Percentiles rank a stretch among this genome's conserved stretches.
These are phyloP conservation scores for Zaprionus africanus DNA, from an alignment of 1,140 invertebrate genomes.

Conservation along the genomic window DNA sequence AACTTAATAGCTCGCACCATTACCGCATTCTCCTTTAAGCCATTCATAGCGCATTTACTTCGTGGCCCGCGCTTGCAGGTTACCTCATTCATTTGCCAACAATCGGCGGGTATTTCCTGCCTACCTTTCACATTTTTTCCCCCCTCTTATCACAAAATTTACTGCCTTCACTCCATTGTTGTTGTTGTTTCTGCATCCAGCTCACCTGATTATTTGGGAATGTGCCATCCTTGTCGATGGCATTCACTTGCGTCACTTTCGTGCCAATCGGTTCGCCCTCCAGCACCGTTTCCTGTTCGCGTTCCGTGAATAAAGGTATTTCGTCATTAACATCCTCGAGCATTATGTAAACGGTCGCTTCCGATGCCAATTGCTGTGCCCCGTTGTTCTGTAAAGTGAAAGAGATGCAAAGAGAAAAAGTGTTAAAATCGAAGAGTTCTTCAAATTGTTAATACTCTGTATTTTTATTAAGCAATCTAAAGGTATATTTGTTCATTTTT, in stretches of 20 bases:
- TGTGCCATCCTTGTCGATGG: slow-evolving; percentile 98
- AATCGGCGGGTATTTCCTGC: slow-evolving; percentile 64
- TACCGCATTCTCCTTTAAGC: not conserved
- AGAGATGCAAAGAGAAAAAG: slow-evolving; percentile 16
- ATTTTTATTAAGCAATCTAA: not conserved
- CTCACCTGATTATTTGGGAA: slow-evolving; percentile 96
- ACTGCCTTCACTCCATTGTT: slow-evolving; percentile 25
- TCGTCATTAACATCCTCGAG: slow-evolving; percentile 98
- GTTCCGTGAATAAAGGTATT: slow-evolving; percentile 96
- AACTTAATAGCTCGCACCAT: not conserved
- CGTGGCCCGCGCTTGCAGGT: slow-evolving; percentile 17
- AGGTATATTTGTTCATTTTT: not conserved
- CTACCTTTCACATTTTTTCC: not conserved
- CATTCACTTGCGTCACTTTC: slow-evolving; percentile 97
- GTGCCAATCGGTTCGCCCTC: slow-evolving; percentile 97
- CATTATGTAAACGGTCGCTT: slow-evolving; percentile 96
- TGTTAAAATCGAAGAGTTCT: slow-evolving; percentile 13
- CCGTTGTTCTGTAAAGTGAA: slow-evolving; percentile 92
- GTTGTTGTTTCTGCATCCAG: slow-evolving; percentile 4
- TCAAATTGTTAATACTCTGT: not conserved
- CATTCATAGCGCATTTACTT: slow-evolving; percentile 19
- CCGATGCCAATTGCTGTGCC: slow-evolving; percentile 96
- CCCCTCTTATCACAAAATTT: slow-evolving; percentile 1
- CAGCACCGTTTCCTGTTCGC: slow-evolving; percentile 96
- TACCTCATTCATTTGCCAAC: slow-evolving; percentile 57